Evolutionary conservation across 2,113 vertebrate species (phyloP).

Genomic region (Pelecanoides urinatrix): DNA sequence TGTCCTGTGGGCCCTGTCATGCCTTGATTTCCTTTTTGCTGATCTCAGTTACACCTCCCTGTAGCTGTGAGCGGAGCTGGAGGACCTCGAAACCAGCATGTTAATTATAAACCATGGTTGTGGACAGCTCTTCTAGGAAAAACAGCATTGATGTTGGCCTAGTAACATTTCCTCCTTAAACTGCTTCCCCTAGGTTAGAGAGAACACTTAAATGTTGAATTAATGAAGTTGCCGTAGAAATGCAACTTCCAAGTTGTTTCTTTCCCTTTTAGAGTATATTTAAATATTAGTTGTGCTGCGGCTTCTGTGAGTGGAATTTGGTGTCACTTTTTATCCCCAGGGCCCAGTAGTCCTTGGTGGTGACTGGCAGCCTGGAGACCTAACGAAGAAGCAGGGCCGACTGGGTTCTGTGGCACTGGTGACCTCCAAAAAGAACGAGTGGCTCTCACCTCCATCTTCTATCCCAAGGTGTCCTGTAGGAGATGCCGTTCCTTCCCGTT

Average conservation of each 20-base stretch:
- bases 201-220: not conserved
- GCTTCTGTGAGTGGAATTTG: not conserved
- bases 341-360: conserved; percentile 28
- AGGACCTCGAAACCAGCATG: not conserved
- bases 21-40: not conserved
- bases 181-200: not conserved
- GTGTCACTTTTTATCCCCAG: not conserved
- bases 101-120: not conserved
- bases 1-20: too few relatives aligned
- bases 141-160: not conserved
- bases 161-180: not conserved
- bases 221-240: not conserved
- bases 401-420: not conserved
- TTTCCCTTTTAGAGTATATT: not conserved
- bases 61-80: not conserved
- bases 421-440: not conserved
- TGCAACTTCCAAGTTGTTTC: not conserved
- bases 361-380: not conserved
- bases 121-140: not conserved
- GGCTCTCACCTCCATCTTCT: not conserved
- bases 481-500: not conserved
- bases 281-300: not conserved
- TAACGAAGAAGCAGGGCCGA: not conserved
- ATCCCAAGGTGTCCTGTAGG: not conserved
- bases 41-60: not conserved